Percentiles rank a stretch among this genome's conserved stretches.
These are phyloP conservation scores for Thaumetopoea pityocampa DNA, from an alignment of 1,140 invertebrate genomes.

Conservation along the genomic window DNA sequence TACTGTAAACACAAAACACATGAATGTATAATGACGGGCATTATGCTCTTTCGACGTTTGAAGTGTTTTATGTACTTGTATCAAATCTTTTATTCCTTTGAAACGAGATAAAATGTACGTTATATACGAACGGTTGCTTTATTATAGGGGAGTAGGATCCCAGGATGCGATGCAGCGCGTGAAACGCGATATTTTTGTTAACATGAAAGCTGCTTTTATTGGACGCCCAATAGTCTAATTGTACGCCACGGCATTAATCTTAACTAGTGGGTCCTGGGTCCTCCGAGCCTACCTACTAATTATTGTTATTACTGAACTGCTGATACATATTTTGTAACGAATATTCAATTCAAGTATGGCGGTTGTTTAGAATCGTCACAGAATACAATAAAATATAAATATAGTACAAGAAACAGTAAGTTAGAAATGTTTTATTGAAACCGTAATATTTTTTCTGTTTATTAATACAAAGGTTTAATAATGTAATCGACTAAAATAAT, in stretches of 20 bases:
- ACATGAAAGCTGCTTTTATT: conserved; percentile 35
- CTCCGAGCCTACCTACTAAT: conserved; percentile 8
- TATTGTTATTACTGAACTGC: conserved; percentile 15
- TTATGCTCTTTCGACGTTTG: conserved; percentile 67
- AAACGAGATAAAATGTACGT: conserved; percentile 56
- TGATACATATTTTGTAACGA: no score
- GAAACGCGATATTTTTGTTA: conserved; percentile 63
- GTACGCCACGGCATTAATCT: conserved; percentile 16
- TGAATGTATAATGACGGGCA: conserved; percentile 74
- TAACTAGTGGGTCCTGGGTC: conserved; percentile 6
- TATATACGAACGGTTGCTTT: conserved; percentile 41
- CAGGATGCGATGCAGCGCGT: conserved; percentile 56
- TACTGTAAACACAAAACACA: conserved; percentile 72
- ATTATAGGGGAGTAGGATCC: conserved; percentile 52
- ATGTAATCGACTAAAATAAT: no score
- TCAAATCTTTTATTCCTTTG: conserved; percentile 66
- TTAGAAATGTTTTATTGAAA: no score
- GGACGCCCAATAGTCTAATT: conserved; percentile 28
- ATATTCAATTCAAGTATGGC: no score
- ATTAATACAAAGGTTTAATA: no score
- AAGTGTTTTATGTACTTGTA: conserved; percentile 73
- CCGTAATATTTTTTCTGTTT: no score
- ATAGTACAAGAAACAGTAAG: no score
- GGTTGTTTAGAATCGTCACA: no score
- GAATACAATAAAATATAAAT: no score